These are phyloP conservation scores for Microtus oregoni DNA, from an alignment of 2,113 vertebrate genomes.

Conservation along the genomic window DNA sequence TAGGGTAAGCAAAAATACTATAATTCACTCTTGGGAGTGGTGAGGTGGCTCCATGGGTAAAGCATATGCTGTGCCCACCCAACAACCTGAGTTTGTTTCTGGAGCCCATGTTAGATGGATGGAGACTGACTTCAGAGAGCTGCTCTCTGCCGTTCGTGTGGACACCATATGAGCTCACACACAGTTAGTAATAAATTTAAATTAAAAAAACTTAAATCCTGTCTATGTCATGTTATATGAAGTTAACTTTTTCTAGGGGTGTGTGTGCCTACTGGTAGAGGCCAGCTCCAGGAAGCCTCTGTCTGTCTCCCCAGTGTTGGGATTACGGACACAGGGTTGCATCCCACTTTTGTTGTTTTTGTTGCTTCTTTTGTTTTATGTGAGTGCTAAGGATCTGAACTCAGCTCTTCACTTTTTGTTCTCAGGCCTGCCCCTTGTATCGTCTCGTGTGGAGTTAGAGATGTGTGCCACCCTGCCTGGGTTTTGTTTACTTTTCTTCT, in stretches of 20 bases:
- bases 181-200: neutral
- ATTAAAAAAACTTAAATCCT: neutral
- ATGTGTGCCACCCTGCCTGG: neutral
- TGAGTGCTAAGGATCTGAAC: neutral
- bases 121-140: neutral
- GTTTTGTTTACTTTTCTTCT: neutral
- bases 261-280: neutral
- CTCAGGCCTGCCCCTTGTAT: neutral
- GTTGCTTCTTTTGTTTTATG: neutral
- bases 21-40: neutral
- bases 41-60: neutral
- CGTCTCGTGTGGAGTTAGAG: neutral
- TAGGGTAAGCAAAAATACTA: constrained; percentile 12
- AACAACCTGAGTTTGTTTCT: neutral
- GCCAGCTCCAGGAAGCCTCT: neutral
- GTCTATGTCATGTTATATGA: neutral
- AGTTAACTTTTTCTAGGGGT: constrained; percentile 25
- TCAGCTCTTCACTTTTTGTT: neutral
- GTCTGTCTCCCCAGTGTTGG: neutral
- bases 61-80: neutral
- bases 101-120: neutral
- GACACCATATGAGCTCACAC: neutral
- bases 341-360: too few species aligned
- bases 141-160: neutral
- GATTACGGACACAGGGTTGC: neutral